phyloP scores from a whole-genome alignment of 2,888 invertebrate species.

The Autographa pulchrina region DNA sequence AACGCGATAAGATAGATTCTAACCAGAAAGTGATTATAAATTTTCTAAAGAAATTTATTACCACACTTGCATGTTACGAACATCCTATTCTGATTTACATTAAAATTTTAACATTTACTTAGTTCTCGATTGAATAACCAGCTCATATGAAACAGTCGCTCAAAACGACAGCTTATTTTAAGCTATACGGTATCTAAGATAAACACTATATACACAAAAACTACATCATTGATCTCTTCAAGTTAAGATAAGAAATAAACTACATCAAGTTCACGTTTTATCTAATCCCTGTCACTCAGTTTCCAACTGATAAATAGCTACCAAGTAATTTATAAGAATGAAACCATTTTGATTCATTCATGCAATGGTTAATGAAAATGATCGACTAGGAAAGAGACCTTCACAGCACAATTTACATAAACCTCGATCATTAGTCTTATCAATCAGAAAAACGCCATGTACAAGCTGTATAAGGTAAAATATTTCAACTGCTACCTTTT shows the following conservation, averaged over 20 bases:
- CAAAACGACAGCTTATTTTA: neutral
- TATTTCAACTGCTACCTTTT: constrained; percentile 24
- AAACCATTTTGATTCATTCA: neutral
- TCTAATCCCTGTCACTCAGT: neutral
- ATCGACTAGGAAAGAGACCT: neutral
- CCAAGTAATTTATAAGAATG: neutral
- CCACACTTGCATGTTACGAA: too few species aligned
- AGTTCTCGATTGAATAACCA: too few species aligned
- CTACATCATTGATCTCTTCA: neutral
- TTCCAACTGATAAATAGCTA: neutral
- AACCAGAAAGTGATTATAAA: too few species aligned
- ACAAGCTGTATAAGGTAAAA: constrained; percentile 43
- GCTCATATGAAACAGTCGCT: neutral
- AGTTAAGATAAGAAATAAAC: neutral
- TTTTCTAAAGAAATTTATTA: too few species aligned
- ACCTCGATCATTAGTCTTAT: constrained; percentile 22
- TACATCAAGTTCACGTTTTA: neutral
- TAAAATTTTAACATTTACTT: too few species aligned
- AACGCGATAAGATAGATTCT: too few species aligned
- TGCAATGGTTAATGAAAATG: constrained; percentile 1
- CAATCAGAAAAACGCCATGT: constrained; percentile 30
- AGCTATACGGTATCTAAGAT: neutral
- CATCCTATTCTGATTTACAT: too few species aligned
- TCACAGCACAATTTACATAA: constrained; percentile 13
- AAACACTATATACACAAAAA: neutral